A percentile compares a stretch with the other conserved stretches of the same genome.
Evolutionary conservation across 2,797 vertebrate species (phyloP).

Genomic region (Falco cherrug): DNA sequence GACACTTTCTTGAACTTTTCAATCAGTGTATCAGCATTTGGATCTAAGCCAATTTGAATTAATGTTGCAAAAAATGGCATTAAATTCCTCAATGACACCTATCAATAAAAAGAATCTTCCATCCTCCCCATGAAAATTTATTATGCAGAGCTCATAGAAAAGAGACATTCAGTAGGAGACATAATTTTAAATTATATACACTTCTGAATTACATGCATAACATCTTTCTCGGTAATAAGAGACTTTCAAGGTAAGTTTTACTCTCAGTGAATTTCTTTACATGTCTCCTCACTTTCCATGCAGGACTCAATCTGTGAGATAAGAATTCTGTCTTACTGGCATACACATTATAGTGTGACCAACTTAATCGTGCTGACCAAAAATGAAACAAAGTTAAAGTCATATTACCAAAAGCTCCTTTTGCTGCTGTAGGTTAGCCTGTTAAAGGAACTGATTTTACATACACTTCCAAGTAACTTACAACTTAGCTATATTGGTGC

Average conservation of each 20-base stretch:
- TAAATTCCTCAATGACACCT: neutral
- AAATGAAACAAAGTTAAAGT: neutral
- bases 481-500: neutral
- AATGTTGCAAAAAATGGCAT: neutral
- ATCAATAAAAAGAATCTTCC: neutral
- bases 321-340: neutral
- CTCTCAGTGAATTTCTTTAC: neutral
- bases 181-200: neutral
- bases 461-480: neutral
- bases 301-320: neutral
- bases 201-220: neutral
- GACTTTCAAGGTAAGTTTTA: neutral
- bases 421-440: neutral
- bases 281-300: neutral
- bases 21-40: neutral
- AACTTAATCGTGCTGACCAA: neutral
- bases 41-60: neutral
- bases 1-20: neutral
- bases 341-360: neutral
- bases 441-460: neutral
- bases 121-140: neutral
- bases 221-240: neutral
- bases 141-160: neutral
- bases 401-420: neutral
- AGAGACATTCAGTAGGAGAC: neutral